Base-by-base conservation (phyloP, 2,888 invertebrate species). In the Strigamia maritima region DNA sequence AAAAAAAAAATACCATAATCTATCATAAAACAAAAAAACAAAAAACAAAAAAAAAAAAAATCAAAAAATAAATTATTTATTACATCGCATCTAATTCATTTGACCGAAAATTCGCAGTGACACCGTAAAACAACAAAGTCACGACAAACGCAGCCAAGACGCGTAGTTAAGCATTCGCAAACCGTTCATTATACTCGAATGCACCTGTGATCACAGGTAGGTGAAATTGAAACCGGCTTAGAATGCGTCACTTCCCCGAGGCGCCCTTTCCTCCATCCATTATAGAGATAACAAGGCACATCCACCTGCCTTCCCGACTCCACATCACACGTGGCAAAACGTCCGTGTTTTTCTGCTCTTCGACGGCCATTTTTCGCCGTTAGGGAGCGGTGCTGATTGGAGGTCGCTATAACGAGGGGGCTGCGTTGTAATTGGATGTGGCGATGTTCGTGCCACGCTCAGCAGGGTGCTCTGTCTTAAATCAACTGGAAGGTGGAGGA, bases 391-490 rank as follows among this genome's bases (percentile, higher is more conserved):
- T 12, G 44, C 44, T 44, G 44, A 44, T 44, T 44, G 44, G 44
- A 44, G 60, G 60, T 60, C 60, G 19, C 60, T 60, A 19, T 60
- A 60, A 19, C 60, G 60, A 60, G 60, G 60, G 60, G 22, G 24
- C n/a, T 60, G 60, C 60, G 60, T 60, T 60, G 60, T 60, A 60
- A 60, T 60, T 60, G 60, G 60, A 60, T 60, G 60, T 60, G 60
- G 60, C 60, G 60, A 60, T 24, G 60, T 60, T 60, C 60, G 60
- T 60, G 60, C 60, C 60, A 60, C 60, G 60, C 19, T 60, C 60
- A 60, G 60, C 60, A 60, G 60, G 60, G 60, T 19, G 60, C 24
- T 60, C 60, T 60, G 60, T 8, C 60, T 60, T 60, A 60, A 60
- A 60, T 60, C 60, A 60, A 60, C 60, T 60, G 22, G 22, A 60